Conservation (phyloP, 2,113 vertebrate genomes). For the Bufo gargarizans region DNA sequence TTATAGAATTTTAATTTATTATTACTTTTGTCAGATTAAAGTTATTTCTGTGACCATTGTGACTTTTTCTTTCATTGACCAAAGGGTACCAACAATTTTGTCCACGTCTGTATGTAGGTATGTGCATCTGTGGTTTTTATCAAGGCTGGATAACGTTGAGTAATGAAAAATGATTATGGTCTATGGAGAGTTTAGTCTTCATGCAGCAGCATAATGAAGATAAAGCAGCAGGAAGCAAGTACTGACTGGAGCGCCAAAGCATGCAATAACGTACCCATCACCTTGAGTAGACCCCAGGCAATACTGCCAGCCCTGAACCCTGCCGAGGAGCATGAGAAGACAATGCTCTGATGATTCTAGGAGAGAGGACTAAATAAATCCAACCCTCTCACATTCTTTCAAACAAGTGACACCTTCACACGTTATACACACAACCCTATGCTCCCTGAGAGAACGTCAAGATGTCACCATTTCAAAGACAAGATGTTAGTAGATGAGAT, state of each 20-base stretch:
- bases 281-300: not conserved
- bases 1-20: no score
- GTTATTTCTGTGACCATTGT: no score
- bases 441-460: not conserved
- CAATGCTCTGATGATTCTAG: no score
- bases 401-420: not conserved
- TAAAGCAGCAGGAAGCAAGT: not conserved
- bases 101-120: no score
- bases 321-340: not conserved
- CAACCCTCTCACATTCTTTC: not conserved
- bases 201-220: not conserved
- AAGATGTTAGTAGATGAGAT: constrained; percentile 26
- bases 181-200: no score
- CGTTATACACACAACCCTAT: not conserved
- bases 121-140: no score
- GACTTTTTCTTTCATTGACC: no score
- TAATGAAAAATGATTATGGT: no score
- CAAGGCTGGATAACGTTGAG: no score
- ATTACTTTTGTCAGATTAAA: no score
- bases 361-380: not conserved
- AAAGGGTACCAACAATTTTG: no score
- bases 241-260: no score
- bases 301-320: not conserved
- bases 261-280: not conserved
- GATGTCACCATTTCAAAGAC: not conserved